Evolutionary conservation across 1,140 invertebrate genomes (phyloP).

Genomic region (Thrips palmi): DNA sequence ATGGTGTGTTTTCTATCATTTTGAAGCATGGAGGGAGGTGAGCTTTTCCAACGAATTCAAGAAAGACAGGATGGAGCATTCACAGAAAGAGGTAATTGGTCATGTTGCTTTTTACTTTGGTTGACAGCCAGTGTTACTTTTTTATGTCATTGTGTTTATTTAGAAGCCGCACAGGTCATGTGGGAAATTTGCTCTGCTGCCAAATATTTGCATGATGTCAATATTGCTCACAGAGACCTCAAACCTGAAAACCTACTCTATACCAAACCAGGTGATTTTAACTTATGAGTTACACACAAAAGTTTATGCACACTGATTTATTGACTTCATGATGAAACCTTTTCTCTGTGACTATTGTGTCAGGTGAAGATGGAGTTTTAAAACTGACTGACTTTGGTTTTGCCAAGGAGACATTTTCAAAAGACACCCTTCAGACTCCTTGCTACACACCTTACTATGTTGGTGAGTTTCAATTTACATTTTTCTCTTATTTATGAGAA

Average conservation of each 20-base stretch:
- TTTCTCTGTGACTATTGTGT: slow-evolving; percentile 16
- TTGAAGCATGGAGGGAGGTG: slow-evolving; percentile 87
- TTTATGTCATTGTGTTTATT: slow-evolving; percentile 15
- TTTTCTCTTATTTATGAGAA: slow-evolving; percentile 1
- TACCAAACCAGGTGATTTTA: slow-evolving; percentile 34
- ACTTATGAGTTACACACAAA: neutral
- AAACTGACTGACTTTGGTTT: slow-evolving; percentile 99
- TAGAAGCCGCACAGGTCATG: slow-evolving; percentile 85
- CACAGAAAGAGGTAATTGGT: slow-evolving; percentile 66
- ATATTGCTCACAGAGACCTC: slow-evolving; percentile 93
- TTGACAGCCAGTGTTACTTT: slow-evolving; percentile 6
- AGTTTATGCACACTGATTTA: neutral
- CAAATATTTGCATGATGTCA: slow-evolving; percentile 79
- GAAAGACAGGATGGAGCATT: slow-evolving; percentile 83
- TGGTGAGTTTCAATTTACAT: slow-evolving; percentile 33
- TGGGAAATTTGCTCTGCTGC: slow-evolving; percentile 93
- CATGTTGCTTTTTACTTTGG: slow-evolving; percentile 9
- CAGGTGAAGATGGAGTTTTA: slow-evolving; percentile 50
- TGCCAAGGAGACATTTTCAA: slow-evolving; percentile 85
- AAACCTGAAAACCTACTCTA: slow-evolving; percentile 87
- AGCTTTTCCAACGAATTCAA: slow-evolving; percentile 92
- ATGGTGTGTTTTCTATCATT: slow-evolving; percentile 14
- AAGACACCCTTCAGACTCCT: slow-evolving; percentile 81
- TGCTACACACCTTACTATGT: slow-evolving; percentile 99
- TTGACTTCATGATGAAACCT: slow-evolving; percentile 2